Conservation (phyloP, 2,888 invertebrate species). For the Rhamphomyia laevipes region DNA sequence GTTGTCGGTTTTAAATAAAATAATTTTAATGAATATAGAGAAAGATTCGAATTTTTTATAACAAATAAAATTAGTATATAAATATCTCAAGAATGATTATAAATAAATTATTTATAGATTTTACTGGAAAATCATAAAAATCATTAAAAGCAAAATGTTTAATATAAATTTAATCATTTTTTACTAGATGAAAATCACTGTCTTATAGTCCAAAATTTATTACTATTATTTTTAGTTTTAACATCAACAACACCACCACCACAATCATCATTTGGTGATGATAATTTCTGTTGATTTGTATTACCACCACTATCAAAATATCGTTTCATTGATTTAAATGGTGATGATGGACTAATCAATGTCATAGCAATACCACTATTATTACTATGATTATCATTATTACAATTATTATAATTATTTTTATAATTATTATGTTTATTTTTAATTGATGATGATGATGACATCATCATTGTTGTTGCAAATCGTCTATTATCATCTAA, state of each 20-base stretch:
- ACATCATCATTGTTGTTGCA: background rate
- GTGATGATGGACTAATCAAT: conserved; percentile 6
- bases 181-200: conserved; percentile 3
- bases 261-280: background rate
- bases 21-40: too few relatives aligned
- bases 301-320: conserved; percentile 5
- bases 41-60: too few relatives aligned
- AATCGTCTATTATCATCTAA: background rate
- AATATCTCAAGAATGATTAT: too few relatives aligned
- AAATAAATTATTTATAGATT: too few relatives aligned
- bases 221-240: conserved; percentile 6
- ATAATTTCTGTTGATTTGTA: conserved; percentile 5
- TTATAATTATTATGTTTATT: background rate
- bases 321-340: conserved; percentile 6
- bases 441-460: conserved; percentile 4
- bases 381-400: background rate
- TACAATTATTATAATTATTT: too few relatives aligned
- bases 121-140: too few relatives aligned
- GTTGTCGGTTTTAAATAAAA: too few relatives aligned
- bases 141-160: too few relatives aligned
- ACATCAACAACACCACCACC: background rate
- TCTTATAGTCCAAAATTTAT: conserved; percentile 11
- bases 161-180: too few relatives aligned
- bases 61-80: too few relatives aligned
- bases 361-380: conserved; percentile 4